Percentiles rank a stretch among this genome's conserved stretches.
phyloP scores from a whole-genome alignment of 2,113 vertebrate species.

The Chascanopsetta lugubris region DNA sequence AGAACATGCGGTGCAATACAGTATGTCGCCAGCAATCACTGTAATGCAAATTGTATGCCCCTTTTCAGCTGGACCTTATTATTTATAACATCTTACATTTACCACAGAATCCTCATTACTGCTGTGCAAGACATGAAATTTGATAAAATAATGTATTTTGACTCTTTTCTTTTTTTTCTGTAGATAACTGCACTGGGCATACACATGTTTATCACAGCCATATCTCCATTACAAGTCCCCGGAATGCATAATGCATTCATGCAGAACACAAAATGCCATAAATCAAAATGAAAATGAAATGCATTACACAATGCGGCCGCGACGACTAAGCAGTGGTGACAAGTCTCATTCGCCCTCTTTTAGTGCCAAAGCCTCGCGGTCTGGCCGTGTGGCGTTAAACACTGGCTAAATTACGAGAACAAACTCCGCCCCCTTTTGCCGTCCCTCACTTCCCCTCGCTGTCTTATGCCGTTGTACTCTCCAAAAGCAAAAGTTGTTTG shows the following conservation, averaged over 20 bases:
- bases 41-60: constrained; percentile 42
- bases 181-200: constrained; percentile 69
- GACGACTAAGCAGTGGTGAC: constrained; percentile 68
- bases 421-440: constrained; percentile 76
- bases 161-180: neutral
- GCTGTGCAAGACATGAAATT: constrained; percentile 31
- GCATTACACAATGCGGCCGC: constrained; percentile 75
- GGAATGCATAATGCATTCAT: constrained; percentile 84
- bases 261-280: constrained; percentile 83
- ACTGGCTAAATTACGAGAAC: constrained; percentile 90
- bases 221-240: constrained; percentile 86
- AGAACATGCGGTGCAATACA: constrained; percentile 47
- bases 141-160: constrained; percentile 12
- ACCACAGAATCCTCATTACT: constrained; percentile 42
- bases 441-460: constrained; percentile 69
- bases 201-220: constrained; percentile 88
- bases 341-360: constrained; percentile 89
- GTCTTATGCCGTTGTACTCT: constrained; percentile 82
- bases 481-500: constrained; percentile 91
- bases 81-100: constrained; percentile 23
- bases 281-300: constrained; percentile 89
- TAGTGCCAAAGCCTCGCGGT: constrained; percentile 85
- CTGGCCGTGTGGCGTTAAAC: constrained; percentile 89
- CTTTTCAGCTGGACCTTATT: constrained; percentile 18
- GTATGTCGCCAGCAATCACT: constrained; percentile 55